A percentile compares a stretch with the other conserved stretches of the same genome.
phyloP scores from a whole-genome alignment of 2,113 vertebrate genomes.

The Manacus vitellinus region DNA sequence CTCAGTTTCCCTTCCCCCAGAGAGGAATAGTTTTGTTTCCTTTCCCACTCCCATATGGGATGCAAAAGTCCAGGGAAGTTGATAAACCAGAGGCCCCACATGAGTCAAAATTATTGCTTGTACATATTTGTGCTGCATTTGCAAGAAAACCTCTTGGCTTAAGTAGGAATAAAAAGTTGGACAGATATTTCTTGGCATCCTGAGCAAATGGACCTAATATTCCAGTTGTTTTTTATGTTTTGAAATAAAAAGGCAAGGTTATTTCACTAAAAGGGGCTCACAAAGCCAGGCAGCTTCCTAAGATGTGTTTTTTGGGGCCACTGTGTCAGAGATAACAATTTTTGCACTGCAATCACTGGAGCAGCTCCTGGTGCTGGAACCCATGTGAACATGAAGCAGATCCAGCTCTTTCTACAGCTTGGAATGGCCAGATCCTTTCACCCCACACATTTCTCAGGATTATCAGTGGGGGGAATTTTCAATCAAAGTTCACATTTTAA shows the following conservation, averaged over 20 bases:
- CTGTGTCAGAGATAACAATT: background rate
- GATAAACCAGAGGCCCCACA: background rate
- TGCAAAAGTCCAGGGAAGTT: background rate
- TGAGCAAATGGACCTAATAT: background rate
- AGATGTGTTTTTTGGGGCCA: background rate
- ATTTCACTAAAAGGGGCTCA: background rate
- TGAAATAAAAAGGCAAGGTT: background rate
- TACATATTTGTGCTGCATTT: constrained; percentile 3
- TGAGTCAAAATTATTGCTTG: background rate
- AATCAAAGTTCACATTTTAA: background rate
- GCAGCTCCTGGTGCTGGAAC: background rate
- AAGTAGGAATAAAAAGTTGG: background rate
- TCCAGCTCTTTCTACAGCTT: rapidly evolving
- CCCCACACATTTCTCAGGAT: background rate
- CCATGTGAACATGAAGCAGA: background rate
- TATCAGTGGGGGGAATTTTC: background rate
- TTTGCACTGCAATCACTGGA: background rate
- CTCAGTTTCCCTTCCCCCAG: background rate
- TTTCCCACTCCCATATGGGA: background rate
- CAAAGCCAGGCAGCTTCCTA: background rate
- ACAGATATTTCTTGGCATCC: constrained; percentile 1
- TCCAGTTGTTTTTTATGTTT: background rate
- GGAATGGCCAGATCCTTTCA: background rate
- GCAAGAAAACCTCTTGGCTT: background rate
- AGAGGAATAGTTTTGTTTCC: background rate